Conservation (phyloP, 2,113 vertebrate species). For the Rhadina sibilatrix region DNA sequence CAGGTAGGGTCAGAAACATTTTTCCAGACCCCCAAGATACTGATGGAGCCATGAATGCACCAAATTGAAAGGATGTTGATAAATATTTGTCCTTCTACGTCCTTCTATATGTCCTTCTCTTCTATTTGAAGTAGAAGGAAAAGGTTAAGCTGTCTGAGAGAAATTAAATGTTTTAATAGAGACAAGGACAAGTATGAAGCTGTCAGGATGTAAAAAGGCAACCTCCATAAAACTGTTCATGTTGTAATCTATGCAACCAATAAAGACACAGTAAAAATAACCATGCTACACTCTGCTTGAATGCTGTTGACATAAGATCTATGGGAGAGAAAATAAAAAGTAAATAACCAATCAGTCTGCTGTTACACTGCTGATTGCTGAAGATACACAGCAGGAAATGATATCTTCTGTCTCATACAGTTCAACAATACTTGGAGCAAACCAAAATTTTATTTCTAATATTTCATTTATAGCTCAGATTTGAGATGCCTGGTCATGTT, state of each 20-base stretch:
- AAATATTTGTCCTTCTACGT: neutral
- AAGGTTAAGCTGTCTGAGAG: neutral
- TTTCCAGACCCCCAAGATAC: neutral
- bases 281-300: neutral
- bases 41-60: neutral
- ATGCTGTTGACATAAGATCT: neutral
- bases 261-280: neutral
- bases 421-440: neutral
- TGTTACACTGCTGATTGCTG: neutral
- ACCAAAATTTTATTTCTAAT: neutral
- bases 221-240: neutral
- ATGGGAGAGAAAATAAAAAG: neutral
- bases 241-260: neutral
- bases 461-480: neutral
- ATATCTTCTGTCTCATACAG: neutral
- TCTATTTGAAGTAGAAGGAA: neutral
- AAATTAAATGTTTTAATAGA: neutral
- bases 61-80: neutral
- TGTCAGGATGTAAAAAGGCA: neutral
- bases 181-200: neutral
- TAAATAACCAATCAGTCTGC: neutral
- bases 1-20: neutral
- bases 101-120: neutral
- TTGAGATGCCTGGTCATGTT: neutral
- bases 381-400: neutral